phyloP scores from a whole-genome alignment of 2,888 invertebrate genomes.

The Patella pellucida region DNA sequence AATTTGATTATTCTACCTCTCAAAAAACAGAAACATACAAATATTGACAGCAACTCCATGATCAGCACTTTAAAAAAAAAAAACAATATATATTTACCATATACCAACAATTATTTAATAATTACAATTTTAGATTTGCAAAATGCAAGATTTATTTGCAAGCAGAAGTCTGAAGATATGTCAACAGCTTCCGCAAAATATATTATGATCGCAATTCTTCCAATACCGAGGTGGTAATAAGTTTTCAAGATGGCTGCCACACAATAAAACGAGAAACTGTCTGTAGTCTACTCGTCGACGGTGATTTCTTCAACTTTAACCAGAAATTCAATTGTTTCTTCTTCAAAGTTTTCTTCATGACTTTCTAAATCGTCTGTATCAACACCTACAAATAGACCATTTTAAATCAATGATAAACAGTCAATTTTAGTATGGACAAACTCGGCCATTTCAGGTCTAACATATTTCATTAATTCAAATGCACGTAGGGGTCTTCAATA shows the following conservation, averaged over 20 bases:
- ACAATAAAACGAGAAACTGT: slow-evolving; percentile 6
- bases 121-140: slow-evolving; percentile 6
- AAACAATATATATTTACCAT: too few species aligned
- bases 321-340: slow-evolving; percentile 97
- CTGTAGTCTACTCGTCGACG: slow-evolving; percentile 62
- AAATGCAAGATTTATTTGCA: not conserved
- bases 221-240: slow-evolving; percentile 40
- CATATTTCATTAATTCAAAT: too few species aligned
- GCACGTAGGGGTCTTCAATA: too few species aligned
- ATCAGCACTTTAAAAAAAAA: not conserved
- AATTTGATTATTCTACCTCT: not conserved
- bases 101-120: too few species aligned
- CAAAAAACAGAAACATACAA: not conserved
- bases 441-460: too few species aligned
- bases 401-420: too few species aligned
- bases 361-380: slow-evolving; percentile 94
- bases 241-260: slow-evolving; percentile 46
- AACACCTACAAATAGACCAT: slow-evolving; percentile 81
- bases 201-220: slow-evolving; percentile 9
- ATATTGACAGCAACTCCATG: slow-evolving; percentile 7
- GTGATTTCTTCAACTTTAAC: slow-evolving; percentile 89
- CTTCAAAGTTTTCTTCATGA: slow-evolving; percentile 88
- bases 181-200: not conserved
- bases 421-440: too few species aligned
- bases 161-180: not conserved